Conservation (phyloP, 2,113 vertebrate genomes). For the Pelusios castaneus region DNA sequence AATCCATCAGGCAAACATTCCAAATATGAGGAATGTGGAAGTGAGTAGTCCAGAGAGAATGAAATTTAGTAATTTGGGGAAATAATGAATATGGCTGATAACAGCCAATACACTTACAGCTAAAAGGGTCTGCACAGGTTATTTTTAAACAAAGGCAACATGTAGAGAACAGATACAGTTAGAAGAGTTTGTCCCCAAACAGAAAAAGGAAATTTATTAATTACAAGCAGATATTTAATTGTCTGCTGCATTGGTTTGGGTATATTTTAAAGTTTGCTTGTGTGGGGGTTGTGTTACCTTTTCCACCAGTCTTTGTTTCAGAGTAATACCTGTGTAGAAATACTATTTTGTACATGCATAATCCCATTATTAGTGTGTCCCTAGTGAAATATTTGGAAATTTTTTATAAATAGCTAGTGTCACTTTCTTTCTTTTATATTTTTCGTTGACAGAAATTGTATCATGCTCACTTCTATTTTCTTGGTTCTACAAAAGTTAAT, state of each 20-base stretch:
- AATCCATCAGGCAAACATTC: slow-evolving; percentile 67
- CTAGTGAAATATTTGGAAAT: neutral
- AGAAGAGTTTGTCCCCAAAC: neutral
- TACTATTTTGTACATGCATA: fast-evolving
- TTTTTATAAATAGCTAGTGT: fast-evolving
- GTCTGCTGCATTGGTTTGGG: fast-evolving
- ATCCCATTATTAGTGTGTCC: neutral
- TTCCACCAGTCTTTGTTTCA: neutral
- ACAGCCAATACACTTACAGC: neutral
- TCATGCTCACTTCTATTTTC: fast-evolving
- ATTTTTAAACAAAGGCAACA: neutral
- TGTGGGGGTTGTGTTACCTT: fast-evolving
- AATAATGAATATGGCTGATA: neutral
- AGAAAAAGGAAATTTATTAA: neutral
- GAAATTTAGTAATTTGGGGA: slow-evolving; percentile 24
- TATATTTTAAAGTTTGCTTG: neutral
- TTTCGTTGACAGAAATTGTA: neutral
- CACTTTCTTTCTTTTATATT: neutral
- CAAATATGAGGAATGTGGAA: slow-evolving; percentile 62
- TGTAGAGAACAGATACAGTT: neutral
- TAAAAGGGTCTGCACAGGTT: neutral
- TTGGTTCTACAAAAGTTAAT: neutral
- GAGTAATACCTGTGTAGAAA: neutral
- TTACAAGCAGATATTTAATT: fast-evolving
- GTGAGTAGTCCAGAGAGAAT: slow-evolving; percentile 57